phyloP scores from a whole-genome alignment of 2,888 invertebrate genomes.

The Lacanobia wlatinum region DNA sequence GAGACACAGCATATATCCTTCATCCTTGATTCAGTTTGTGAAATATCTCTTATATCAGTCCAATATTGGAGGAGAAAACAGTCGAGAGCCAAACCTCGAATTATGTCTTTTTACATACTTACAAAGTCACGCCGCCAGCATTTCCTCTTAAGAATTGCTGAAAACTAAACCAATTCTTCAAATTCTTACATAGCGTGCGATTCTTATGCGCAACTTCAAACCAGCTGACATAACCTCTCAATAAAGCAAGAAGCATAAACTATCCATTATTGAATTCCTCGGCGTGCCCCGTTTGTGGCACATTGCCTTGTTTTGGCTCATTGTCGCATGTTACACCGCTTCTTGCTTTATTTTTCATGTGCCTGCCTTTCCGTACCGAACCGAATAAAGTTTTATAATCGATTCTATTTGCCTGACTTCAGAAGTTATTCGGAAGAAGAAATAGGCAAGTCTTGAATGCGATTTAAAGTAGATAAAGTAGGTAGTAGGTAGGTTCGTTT shows the following conservation, averaged over 20 bases:
- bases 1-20: too few relatives aligned
- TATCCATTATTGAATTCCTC: constrained; percentile 30
- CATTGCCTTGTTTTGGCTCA: constrained; percentile 41
- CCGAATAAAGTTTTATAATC: constrained; percentile 26
- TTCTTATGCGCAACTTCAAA: constrained; percentile 2
- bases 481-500: too few relatives aligned
- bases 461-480: background rate
- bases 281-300: constrained; percentile 35
- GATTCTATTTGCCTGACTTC: constrained; percentile 27
- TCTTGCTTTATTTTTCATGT: constrained; percentile 52
- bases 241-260: constrained; percentile 9
- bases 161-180: background rate
- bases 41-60: too few relatives aligned
- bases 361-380: constrained; percentile 23
- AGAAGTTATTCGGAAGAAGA: background rate
- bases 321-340: constrained; percentile 35
- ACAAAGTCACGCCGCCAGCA: too few relatives aligned
- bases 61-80: too few relatives aligned
- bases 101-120: too few relatives aligned
- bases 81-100: too few relatives aligned
- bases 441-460: background rate
- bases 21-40: too few relatives aligned
- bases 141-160: too few relatives aligned
- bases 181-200: background rate
- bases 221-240: background rate